Evolutionary conservation across 2,797 vertebrate species (phyloP), one percentile per base, ranked within the genome.

Genomic region (Danio kyathit): DNA sequence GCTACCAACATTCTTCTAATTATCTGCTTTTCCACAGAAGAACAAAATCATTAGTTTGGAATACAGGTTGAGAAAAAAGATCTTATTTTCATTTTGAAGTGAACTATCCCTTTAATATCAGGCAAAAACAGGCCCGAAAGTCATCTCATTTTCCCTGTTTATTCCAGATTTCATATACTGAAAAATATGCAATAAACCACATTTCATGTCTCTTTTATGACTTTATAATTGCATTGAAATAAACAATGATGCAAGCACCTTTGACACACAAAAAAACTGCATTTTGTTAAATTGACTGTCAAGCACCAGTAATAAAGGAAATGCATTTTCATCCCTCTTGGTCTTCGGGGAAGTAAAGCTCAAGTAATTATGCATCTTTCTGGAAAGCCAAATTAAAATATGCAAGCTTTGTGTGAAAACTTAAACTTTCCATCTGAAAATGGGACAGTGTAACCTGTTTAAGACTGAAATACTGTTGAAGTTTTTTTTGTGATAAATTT

Each of bases 151-250:
- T 88, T 86, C 77, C 77, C 48, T 81, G 74, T 82, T 85, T 82
- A 63, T 48, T 54, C 40, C 76, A 82, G 16, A 72, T 85, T 88
- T 72, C 82, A 88, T 83, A 84, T 83, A 61, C 88, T 79, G 82
- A 86, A 87, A 81, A 87, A 72, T 54, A 74, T 74, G 51, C 63
- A 19, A 44, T 79, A 83, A 89, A 82, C 74, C 43, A 74, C 64
- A 69, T 87, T 88, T 79, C 76, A 89, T 84, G 89, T 89, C 86
- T 88, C 71, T 74, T 71, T 75, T 61, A 79, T 52, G 82, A 85
- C 81, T 71, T 14, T 76, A 43, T 74, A 85, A 79, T 79, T 78
- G 83, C 75, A 12, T 73, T 76, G 76, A 85, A 87, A 88, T 87
- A 88, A 88, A 88, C 86, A 76, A 83, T 74, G 66, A 16, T 57